Evolutionary conservation across 2,797 vertebrate species (phyloP), one percentile per base, ranked within the genome.

Genomic region (Galaxias olidus): DNA sequence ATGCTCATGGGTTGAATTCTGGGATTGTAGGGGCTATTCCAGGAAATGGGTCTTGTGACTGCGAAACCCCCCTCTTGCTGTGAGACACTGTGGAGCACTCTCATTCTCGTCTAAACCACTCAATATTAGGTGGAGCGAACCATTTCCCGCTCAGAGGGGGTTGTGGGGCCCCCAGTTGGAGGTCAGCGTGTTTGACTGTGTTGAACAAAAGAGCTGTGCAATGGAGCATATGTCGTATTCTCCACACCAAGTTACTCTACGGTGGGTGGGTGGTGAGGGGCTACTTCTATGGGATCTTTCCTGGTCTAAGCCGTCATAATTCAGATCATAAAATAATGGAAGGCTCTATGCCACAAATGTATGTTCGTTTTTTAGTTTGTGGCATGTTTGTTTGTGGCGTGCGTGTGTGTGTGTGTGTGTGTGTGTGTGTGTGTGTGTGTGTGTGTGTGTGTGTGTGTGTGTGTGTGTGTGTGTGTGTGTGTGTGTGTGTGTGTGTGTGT

Each of bases 1-100:
- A 30, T 61, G 59, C 19, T 30, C 56, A 12, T 19, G 15, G 42
- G 56, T 17, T 19, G 42, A 56, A 20, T 10, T 47, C 45, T 47
- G 58, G 20, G 44, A 59, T 59, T 51, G 48, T 61, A 51, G 30
- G 48, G n/a, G 59, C 18, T 47, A 51, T 61, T 51, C 60, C 40
- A 61, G 60, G 48, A 61, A 51, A 51, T 61, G 48, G 47, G 60
- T 51, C 48, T 61, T 51, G 48, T 61, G 59, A 61, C 47, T 61
- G 46, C n/a, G 59, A 40, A 41, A 20, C 59, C 59, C 47, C 45
- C 45, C 12, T 8, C 56, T 42, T 10, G 1, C 8, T 61, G 44
- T 11, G 47, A 40, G 7, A 50, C 48, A 61, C 48, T 42, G 47
- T 61, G 40, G 20, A 61, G 60, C 15, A 11, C 30, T 61, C 60